Conservation (phyloP, 2,888 invertebrate genomes). For the Eupithecia subfuscata region DNA sequence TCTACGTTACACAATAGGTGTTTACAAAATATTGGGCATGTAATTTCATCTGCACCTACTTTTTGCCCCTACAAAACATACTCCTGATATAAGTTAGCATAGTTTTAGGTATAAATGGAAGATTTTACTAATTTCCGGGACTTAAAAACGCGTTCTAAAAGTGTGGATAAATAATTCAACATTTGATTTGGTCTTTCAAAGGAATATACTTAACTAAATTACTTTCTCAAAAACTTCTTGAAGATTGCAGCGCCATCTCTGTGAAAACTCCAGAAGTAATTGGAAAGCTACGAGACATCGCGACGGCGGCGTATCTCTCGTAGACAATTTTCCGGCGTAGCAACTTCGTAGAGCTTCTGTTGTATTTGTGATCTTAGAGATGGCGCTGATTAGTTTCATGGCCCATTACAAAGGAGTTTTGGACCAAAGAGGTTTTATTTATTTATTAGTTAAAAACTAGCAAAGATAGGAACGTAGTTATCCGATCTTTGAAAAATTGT, state of each 20-base stretch:
- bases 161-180: not conserved
- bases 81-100: not conserved
- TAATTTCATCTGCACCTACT: not conserved
- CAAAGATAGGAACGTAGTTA: no score
- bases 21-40: not conserved
- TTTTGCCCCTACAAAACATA: not conserved
- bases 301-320: conserved; percentile 2
- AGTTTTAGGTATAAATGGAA: not conserved
- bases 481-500: no score
- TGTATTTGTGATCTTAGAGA: conserved; percentile 2
- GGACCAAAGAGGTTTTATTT: not conserved
- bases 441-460: no score
- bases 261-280: conserved; percentile 28
- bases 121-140: not conserved
- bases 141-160: not conserved
- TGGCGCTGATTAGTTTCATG: not conserved
- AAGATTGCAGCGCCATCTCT: conserved; percentile 50
- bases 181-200: no score
- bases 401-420: not conserved
- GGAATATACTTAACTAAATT: not conserved
- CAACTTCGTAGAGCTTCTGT: not conserved
- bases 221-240: not conserved
- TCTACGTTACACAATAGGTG: not conserved
- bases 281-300: conserved; percentile 20
- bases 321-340: conserved; percentile 2